Percentiles rank a stretch among this genome's conserved stretches.
These are phyloP conservation scores for Ctenoplectra terminalis DNA, from an alignment of 1,140 invertebrate species.

Conservation along the genomic window DNA sequence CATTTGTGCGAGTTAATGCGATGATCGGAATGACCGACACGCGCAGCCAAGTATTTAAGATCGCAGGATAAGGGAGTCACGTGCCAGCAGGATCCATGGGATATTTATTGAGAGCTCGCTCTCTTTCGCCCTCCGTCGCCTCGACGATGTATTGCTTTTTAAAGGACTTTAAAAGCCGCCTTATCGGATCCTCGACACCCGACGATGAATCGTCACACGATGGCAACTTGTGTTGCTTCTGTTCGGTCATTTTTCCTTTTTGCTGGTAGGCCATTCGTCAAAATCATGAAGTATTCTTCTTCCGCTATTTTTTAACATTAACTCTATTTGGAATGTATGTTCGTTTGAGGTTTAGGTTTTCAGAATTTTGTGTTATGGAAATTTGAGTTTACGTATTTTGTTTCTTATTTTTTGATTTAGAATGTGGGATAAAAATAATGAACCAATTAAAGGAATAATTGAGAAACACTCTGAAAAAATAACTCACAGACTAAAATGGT, in stretches of 20 bases:
- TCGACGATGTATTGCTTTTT: constrained; percentile 79
- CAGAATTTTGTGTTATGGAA: no score
- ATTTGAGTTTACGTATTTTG: no score
- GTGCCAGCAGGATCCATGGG: constrained; percentile 72
- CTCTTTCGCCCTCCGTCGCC: constrained; percentile 52
- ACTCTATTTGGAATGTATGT: no score
- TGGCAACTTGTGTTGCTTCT: constrained; percentile 17
- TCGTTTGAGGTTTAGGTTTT: no score
- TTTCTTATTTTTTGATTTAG: no score
- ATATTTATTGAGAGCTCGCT: constrained; percentile 63
- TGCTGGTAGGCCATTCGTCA: constrained; percentile 3
- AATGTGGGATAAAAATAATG: no score
- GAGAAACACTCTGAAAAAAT: no score
- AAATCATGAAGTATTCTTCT: constrained; percentile 7
- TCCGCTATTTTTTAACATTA: neutral
- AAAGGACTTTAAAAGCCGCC: constrained; percentile 76
- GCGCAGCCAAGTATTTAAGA: constrained; percentile 80
- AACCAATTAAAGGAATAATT: no score
- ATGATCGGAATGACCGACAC: constrained; percentile 74
- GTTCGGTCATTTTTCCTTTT: constrained; percentile 49
- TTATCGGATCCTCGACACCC: constrained; percentile 72
- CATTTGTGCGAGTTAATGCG: constrained; percentile 77
- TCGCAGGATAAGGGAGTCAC: constrained; percentile 78
- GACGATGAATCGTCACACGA: constrained; percentile 51
- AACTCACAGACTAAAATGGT: no score